phyloP scores from a whole-genome alignment of 2,888 invertebrate species.

The Romanomermis culicivorax region DNA sequence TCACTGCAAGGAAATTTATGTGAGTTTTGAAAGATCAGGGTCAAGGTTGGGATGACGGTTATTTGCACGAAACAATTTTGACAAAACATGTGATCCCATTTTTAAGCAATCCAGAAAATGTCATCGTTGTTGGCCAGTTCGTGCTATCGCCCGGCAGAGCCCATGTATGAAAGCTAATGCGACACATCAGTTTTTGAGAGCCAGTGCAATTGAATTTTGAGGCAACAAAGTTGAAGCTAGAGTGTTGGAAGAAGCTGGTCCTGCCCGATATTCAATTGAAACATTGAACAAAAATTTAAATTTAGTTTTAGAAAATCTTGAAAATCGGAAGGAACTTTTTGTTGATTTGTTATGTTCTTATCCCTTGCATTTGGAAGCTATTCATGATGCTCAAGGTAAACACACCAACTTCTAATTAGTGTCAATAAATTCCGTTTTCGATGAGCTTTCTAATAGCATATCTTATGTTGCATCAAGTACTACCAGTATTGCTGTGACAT shows the following conservation, averaged over 20 bases:
- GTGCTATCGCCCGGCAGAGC: background rate
- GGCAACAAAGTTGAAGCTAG: background rate
- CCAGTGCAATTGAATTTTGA: too few relatives aligned
- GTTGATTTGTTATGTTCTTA: slow-evolving; percentile 1
- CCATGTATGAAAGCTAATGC: background rate
- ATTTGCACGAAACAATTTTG: background rate
- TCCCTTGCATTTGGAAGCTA: slow-evolving; percentile 3
- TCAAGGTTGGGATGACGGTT: background rate
- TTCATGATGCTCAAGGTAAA: background rate
- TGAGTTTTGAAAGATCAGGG: background rate
- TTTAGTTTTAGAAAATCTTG: background rate
- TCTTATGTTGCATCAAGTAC: background rate
- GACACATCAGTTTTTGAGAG: background rate
- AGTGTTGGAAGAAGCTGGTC: background rate
- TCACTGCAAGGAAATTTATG: background rate
- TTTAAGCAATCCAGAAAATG: background rate
- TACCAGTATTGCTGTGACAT: background rate
- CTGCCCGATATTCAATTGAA: background rate
- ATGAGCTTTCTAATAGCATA: background rate
- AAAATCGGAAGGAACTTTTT: background rate
- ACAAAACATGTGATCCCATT: background rate
- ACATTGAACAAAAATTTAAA: background rate
- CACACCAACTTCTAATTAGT: background rate
- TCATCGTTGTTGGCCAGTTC: background rate
- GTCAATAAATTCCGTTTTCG: background rate